Base-by-base conservation (phyloP, 2,888 invertebrate species). In the Drosophila gaucha region DNA sequence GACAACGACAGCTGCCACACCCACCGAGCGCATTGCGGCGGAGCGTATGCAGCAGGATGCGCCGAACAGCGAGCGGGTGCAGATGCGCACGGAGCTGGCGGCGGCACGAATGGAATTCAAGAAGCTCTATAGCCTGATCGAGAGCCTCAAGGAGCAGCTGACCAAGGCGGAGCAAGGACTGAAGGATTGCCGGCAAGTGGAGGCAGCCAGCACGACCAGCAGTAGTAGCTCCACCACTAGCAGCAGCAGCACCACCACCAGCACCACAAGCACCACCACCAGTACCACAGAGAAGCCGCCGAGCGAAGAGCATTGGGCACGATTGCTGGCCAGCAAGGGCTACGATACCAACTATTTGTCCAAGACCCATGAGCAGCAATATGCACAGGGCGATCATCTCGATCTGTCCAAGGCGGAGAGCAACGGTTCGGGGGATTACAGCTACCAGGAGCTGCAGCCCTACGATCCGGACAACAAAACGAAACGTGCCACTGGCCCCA, bases 301-400 rank as follows among this genome's bases (percentile, higher is more conserved):
- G 2, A 24, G 1, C 3, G 8, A 24, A 5, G 44, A 60, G 33
- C 50, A 71, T 14, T 90, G 90, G 90, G 55, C 80, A 8, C 50
- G 52, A 2, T 41, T 83, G 30, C 66, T 90, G 74, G 72, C 86
- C 26, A 74, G 62, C 5, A 88, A 86, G 2, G 89, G 90, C 12
- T 90, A 90, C 31, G 80, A 87, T 39, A 78, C 69, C 18, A 74
- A 72, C 2, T 82, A 78, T 31, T 28, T 90, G 8, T 69, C 78
- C n/a, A 78, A 78, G 41, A 52, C 78, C 3, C 78, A 80, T 18
- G 78, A 83, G 20, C 57, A 55, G 26, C 75, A 78, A 20, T 83
- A 79, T 16, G 39, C 62, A 26, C 67, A 66, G 8, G 68, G 74
- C 20, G 79, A 66, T 1, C 68, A 71, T 3, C 52, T 84, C 3